Evolutionary conservation across 2,888 invertebrate species (phyloP).

Genomic region (Griposia aprilina): DNA sequence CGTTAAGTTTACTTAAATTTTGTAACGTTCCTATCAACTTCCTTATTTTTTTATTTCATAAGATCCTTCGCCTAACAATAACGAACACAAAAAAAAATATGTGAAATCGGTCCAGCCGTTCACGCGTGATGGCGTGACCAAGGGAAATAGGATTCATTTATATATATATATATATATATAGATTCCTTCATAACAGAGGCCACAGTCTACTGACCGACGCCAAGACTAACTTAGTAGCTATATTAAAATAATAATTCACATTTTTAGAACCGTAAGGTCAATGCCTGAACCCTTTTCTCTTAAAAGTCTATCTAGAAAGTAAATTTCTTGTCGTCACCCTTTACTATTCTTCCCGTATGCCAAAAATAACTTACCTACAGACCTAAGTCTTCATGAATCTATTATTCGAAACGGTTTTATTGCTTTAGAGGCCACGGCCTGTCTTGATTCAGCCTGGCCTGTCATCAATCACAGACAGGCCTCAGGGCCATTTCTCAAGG

Average conservation of each 20-base stretch:
- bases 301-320: not conserved
- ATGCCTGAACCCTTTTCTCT: not conserved
- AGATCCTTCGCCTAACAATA: no score
- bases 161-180: no score
- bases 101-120: no score
- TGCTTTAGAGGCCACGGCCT: constrained; percentile 50
- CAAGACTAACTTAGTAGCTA: not conserved
- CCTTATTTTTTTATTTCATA: no score
- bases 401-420: constrained; percentile 57
- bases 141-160: no score
- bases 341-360: constrained; percentile 2
- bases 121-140: no score
- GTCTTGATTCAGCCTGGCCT: constrained; percentile 22
- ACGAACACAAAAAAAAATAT: no score
- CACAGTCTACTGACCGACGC: not conserved
- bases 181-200: not conserved
- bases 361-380: constrained; percentile 27
- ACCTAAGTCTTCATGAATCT: constrained; percentile 23
- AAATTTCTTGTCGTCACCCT: not conserved
- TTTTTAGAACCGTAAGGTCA: not conserved
- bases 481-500: constrained; percentile 58
- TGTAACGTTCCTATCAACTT: no score
- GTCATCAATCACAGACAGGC: constrained; percentile 63
- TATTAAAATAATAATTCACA: not conserved
- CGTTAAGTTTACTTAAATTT: no score